A percentile compares a stretch with the other conserved stretches of the same genome.
Evolutionary conservation across 2,888 invertebrate genomes (phyloP).

Genomic region (Morpho achilles): DNA sequence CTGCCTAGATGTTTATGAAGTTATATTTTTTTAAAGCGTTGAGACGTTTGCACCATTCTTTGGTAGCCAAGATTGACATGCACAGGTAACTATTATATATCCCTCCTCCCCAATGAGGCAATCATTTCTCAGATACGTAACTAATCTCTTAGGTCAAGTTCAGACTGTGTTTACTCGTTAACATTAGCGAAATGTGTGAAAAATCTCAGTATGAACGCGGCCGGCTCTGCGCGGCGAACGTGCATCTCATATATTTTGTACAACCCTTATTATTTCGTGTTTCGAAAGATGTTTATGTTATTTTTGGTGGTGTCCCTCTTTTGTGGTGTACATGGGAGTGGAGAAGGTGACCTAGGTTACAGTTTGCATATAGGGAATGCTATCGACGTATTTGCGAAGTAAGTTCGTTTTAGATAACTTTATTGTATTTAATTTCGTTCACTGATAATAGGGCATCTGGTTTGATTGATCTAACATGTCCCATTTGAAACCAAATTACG

Average conservation of each 20-base stretch:
- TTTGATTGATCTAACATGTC: neutral
- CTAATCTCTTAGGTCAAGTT: slow-evolving; percentile 76
- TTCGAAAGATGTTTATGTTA: slow-evolving; percentile 39
- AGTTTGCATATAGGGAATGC: slow-evolving; percentile 64
- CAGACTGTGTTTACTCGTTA: slow-evolving; percentile 53
- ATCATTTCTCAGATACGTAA: slow-evolving; percentile 24
- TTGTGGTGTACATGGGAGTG: slow-evolving; percentile 45
- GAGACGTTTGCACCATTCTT: no score
- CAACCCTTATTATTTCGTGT: slow-evolving; percentile 30
- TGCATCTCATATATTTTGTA: slow-evolving; percentile 24
- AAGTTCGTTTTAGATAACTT: slow-evolving; percentile 36
- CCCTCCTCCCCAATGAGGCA: no score
- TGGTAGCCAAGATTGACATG: no score
- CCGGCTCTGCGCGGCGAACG: slow-evolving; percentile 38
- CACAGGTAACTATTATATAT: no score
- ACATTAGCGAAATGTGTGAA: slow-evolving; percentile 69
- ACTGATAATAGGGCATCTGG: slow-evolving; percentile 9
- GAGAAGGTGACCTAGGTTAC: slow-evolving; percentile 57
- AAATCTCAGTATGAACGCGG: slow-evolving; percentile 58
- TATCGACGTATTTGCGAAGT: slow-evolving; percentile 72
- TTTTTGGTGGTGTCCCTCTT: slow-evolving; percentile 42
- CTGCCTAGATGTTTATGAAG: no score
- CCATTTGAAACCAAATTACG: no score
- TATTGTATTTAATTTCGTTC: slow-evolving; percentile 10
- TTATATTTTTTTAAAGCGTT: no score